Evolutionary conservation across 2,888 invertebrate species (phyloP).

Genomic region (Tenthredo notha): DNA sequence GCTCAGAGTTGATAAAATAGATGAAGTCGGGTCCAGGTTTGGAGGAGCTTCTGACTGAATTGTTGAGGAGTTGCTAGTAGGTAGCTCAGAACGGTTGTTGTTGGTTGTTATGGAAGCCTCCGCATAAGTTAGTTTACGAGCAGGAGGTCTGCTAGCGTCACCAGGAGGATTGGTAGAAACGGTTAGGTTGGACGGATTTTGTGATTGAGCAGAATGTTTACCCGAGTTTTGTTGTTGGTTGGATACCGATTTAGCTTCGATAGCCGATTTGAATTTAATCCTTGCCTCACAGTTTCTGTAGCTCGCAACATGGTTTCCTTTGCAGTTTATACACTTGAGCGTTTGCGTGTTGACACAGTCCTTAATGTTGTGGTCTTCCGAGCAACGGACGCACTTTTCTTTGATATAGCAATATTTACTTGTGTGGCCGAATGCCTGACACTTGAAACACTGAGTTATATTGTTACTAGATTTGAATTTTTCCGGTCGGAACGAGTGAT

Average conservation of each 20-base stretch:
- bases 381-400: neutral
- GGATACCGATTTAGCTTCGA: neutral
- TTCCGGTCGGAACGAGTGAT: neutral
- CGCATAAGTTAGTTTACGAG: too few relatives aligned
- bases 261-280: neutral
- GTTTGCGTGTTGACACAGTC: neutral
- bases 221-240: too few relatives aligned
- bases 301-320: constrained; percentile 9
- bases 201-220: too few relatives aligned
- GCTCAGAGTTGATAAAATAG: neutral
- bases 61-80: too few relatives aligned
- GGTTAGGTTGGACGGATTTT: too few relatives aligned
- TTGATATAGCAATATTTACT: neutral
- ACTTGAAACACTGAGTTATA: constrained; percentile 20
- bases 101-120: too few relatives aligned
- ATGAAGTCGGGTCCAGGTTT: neutral
- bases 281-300: neutral
- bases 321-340: constrained; percentile 3
- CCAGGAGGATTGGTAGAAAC: too few relatives aligned
- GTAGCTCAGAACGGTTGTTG: too few relatives aligned
- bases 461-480: neutral
- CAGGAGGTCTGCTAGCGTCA: too few relatives aligned
- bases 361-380: neutral
- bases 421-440: constrained; percentile 21
- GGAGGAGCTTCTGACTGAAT: too few relatives aligned